These are phyloP conservation scores for Ridgeia piscesae DNA, from an alignment of 1,140 invertebrate genomes.

Conservation along the genomic window DNA sequence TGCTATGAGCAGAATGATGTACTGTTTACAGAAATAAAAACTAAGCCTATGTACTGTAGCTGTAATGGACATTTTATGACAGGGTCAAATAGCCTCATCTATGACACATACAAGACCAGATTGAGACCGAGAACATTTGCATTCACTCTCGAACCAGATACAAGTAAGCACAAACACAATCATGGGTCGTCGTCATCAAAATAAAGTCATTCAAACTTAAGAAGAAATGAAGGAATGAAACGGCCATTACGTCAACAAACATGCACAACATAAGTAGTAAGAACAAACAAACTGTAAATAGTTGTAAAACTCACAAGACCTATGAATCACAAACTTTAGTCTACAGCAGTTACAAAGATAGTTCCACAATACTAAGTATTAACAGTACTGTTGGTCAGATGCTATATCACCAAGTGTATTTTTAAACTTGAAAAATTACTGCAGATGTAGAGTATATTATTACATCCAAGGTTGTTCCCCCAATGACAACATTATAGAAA, in stretches of 20 bases:
- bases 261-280: not conserved
- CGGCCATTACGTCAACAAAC: not conserved
- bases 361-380: not conserved
- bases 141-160: not conserved
- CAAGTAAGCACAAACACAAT: not conserved
- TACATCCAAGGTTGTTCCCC: not conserved
- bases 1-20: too few relatives aligned
- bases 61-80: too few relatives aligned
- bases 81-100: too few relatives aligned
- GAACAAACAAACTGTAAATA: not conserved
- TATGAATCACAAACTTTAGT: not conserved
- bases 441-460: not conserved
- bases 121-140: not conserved
- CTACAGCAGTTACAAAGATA: not conserved
- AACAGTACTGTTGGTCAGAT: not conserved
- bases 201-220: not conserved
- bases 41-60: too few relatives aligned
- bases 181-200: not conserved
- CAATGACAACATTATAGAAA: not conserved
- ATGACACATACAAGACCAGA: not conserved
- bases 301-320: not conserved
- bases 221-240: not conserved
- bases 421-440: not conserved
- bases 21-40: too few relatives aligned
- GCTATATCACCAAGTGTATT: not conserved